These are phyloP conservation scores for Tenthredo notha DNA, from an alignment of 2,888 invertebrate species.

Conservation along the genomic window DNA sequence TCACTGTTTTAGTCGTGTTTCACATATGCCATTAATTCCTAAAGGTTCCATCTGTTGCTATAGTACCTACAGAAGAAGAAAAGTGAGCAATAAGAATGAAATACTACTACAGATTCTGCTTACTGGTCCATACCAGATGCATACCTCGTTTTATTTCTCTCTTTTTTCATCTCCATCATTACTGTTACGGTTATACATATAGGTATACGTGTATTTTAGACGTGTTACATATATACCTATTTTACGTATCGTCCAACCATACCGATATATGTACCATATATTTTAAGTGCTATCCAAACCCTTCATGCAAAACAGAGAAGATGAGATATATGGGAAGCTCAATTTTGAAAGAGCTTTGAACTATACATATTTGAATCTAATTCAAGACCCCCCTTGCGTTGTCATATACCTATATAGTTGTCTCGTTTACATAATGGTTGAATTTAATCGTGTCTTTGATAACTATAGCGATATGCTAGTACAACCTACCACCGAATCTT, in stretches of 20 bases:
- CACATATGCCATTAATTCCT: neutral
- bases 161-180: neutral
- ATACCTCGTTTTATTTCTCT: neutral
- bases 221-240: too few species aligned
- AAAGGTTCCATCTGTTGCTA: neutral
- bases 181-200: neutral
- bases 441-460: neutral
- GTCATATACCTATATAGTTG: neutral
- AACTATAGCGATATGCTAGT: too few species aligned
- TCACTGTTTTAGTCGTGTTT: neutral
- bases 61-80: neutral
- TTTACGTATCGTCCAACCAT: neutral
- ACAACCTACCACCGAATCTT: too few species aligned
- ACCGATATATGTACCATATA: neutral
- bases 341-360: constrained; percentile 6
- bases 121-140: constrained; percentile 33
- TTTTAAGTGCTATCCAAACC: neutral
- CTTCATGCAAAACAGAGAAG: constrained; percentile 13
- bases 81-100: constrained; percentile 14
- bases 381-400: neutral
- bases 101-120: neutral
- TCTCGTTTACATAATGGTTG: neutral
- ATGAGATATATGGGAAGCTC: neutral
- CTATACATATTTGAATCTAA: constrained; percentile 10
- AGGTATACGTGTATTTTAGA: neutral